Percentiles rank a stretch among this genome's conserved stretches.
Evolutionary conservation across 1,140 invertebrate species (phyloP).

Genomic region (Copidosoma floridanum): DNA sequence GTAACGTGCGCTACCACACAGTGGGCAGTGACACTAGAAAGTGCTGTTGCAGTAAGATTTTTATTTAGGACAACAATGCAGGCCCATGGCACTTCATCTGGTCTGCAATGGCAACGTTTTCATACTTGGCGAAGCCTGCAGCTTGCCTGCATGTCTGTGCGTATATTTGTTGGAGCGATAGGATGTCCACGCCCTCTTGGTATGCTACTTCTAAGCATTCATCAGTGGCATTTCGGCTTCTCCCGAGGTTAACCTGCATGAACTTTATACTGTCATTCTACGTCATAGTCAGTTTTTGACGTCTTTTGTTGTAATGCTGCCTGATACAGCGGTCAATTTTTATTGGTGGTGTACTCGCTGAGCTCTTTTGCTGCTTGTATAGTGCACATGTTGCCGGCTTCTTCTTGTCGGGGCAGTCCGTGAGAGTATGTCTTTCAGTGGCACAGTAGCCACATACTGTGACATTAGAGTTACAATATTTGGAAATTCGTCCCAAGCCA

Average conservation of each 20-base stretch:
- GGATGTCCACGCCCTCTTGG: neutral
- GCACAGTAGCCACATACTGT: conserved; percentile 26
- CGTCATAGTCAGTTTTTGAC: neutral
- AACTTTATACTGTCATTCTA: neutral
- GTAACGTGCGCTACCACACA: neutral
- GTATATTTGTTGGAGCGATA: conserved; percentile 17
- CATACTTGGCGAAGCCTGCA: neutral
- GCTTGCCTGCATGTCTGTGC: neutral
- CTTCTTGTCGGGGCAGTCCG: conserved; percentile 17
- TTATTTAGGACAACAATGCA: neutral
- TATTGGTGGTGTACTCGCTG: neutral
- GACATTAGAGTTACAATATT: conserved; percentile 19
- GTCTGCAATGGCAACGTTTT: neutral
- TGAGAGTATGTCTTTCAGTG: neutral
- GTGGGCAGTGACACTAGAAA: neutral
- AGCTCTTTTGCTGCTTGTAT: conserved; percentile 17
- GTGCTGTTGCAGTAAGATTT: neutral
- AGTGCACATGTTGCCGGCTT: neutral
- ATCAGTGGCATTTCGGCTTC: neutral
- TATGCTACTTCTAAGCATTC: neutral
- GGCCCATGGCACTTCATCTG: conserved; percentile 1
- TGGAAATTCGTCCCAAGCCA: conserved; percentile 23
- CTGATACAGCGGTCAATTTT: conserved; percentile 5
- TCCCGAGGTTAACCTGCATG: neutral
- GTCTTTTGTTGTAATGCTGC: neutral